Base-by-base conservation (phyloP, 2,113 vertebrate genomes). In the Cyrtonyx montezumae region DNA sequence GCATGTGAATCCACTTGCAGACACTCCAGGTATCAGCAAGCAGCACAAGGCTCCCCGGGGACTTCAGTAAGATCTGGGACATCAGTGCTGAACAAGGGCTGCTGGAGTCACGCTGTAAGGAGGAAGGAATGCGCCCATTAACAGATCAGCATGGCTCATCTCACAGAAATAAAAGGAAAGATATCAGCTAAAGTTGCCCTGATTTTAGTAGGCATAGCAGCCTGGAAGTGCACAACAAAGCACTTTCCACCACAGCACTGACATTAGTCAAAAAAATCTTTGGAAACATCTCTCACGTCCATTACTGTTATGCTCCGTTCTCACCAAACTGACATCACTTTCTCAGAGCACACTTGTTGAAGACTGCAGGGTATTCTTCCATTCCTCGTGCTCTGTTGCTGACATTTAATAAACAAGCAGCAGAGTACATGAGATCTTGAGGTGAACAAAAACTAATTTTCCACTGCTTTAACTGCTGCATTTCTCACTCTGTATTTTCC, bases 81-180 rank as follows among this genome's bases (percentile, higher is more conserved):
- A 53, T 42, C 59, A 80, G 71, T 26, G 49, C 87, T 61, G 51
- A 16, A 10, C 20, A 85, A 79, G 5, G 45, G 9, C 9, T 26
- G 69, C 8, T 53, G 9, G 12, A 65, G 93, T 5, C 8, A 69
- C 62, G 4, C 90, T 56, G 88, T 40, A 32, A 84, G 79, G 8
- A 49, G 79, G 83, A 75, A 96, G 88, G 95, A 95, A 95, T 91
- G 92, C 90, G 85, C 88, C 90, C 76, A 71, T 88, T 51, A 78
- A 26, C 46, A 48, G 32, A 77, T 59, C 63, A 88, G 85, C 92
- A 94, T 26, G 85, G 92, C 92, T 96, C 93, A 93, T 74, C 85
- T 95, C 95, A 94, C 94, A 94, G 88, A 61, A 93, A 96, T 70
- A 95, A 96, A 94, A 88, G 90, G 71, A 26, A 59, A 90, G 73